Conservation (phyloP, 2,113 vertebrate species). For the Sisor rabdophorus region DNA sequence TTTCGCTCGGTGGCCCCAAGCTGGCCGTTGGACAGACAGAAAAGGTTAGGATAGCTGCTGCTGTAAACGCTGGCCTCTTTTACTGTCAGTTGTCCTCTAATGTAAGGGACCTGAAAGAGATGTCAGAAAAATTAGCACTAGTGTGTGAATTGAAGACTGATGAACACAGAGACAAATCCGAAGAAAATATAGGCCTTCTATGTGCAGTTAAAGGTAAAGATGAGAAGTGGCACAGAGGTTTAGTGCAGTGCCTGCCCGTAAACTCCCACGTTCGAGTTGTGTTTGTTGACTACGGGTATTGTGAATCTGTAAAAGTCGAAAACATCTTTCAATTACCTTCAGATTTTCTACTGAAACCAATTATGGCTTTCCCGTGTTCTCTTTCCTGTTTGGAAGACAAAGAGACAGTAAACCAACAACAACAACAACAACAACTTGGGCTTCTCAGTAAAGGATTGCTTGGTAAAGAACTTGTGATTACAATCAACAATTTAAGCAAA, state of each 20-base stretch:
- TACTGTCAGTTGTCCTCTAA: slow-evolving; percentile 77
- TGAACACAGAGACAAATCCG: slow-evolving; percentile 45
- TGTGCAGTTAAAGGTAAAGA: slow-evolving; percentile 82
- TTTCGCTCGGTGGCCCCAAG: slow-evolving; percentile 65
- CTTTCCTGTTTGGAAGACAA: slow-evolving; percentile 66
- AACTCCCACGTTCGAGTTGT: slow-evolving; percentile 74
- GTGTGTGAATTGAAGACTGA: slow-evolving; percentile 63
- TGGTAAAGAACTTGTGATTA: slow-evolving; percentile 64
- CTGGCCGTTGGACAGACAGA: slow-evolving; percentile 69
- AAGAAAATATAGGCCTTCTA: slow-evolving; percentile 75
- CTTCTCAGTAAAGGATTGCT: slow-evolving; percentile 74
- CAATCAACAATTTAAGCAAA: slow-evolving; percentile 64
- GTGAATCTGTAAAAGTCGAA: slow-evolving; percentile 72
- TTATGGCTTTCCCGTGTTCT: slow-evolving; percentile 80
- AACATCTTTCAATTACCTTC: slow-evolving; percentile 72
- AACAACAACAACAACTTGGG: slow-evolving; percentile 68
- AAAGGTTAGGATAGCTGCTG: slow-evolving; percentile 75
- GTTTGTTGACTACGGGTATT: slow-evolving; percentile 85
- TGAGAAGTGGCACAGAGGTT: slow-evolving; percentile 82
- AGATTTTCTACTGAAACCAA: slow-evolving; percentile 71
- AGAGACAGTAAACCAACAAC: slow-evolving; percentile 60
- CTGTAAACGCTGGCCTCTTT: slow-evolving; percentile 73
- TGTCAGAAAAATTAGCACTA: slow-evolving; percentile 70
- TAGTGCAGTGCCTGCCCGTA: slow-evolving; percentile 76
- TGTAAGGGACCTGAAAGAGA: slow-evolving; percentile 67